Percentiles rank a stretch among this genome's conserved stretches.
Conservation (phyloP, 2,888 invertebrate genomes). For the Zeuzera pyrina region DNA sequence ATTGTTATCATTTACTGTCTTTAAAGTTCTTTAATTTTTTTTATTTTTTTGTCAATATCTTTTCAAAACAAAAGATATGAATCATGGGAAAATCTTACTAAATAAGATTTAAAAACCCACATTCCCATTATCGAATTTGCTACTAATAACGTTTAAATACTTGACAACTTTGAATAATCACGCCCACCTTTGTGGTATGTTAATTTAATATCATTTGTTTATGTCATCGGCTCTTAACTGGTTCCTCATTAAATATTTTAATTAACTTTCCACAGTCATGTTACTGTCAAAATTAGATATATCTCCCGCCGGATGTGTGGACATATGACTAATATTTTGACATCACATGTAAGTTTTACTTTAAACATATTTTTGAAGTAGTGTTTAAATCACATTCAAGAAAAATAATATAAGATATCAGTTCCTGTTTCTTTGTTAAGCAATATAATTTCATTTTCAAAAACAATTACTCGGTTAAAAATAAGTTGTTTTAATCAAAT, state of each 20-base stretch:
- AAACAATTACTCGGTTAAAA: no score
- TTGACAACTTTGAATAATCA: constrained; percentile 13
- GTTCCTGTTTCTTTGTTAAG: no score
- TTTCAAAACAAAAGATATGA: no score
- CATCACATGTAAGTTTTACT: no score
- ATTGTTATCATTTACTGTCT: no score
- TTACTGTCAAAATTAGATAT: constrained; percentile 49
- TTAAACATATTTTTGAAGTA: no score
- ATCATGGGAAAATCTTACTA: background rate
- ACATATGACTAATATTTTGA: constrained; percentile 8
- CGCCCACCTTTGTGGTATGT: constrained; percentile 51
- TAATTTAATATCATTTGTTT: constrained; percentile 65
- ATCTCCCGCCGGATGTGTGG: constrained; percentile 29
- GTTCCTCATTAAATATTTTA: constrained; percentile 67
- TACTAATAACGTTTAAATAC: constrained; percentile 27
- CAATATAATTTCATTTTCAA: no score
- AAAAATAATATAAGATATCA: no score
- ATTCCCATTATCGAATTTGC: constrained; percentile 18
- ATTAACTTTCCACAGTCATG: constrained; percentile 57
- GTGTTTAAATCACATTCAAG: no score
- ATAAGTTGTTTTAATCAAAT: no score
- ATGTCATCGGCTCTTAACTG: constrained; percentile 53
- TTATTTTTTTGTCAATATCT: no score
- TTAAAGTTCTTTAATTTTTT: no score
- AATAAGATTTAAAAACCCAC: background rate